Percentiles rank a stretch among this genome's conserved stretches.
Evolutionary conservation across 1,140 invertebrate genomes (phyloP).

Genomic region (Sitophilus oryzae): DNA sequence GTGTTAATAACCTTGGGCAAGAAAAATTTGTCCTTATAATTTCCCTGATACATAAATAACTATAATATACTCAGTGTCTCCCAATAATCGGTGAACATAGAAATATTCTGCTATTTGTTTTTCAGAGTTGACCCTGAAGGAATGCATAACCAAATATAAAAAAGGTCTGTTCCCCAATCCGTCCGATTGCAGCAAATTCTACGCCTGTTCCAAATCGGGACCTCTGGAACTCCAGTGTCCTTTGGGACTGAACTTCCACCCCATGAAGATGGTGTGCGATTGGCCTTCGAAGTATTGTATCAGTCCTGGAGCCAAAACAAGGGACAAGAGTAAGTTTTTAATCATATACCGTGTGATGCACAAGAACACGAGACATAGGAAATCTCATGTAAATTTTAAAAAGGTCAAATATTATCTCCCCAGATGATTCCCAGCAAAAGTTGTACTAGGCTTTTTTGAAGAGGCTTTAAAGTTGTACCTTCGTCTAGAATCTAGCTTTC

Average conservation of each 20-base stretch:
- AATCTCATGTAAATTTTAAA: no score
- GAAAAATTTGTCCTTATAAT: no score
- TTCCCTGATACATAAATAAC: no score
- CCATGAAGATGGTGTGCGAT: constrained; percentile 49
- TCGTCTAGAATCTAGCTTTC: no score
- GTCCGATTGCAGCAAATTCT: constrained; percentile 52
- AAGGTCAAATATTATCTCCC: no score
- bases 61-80: no score
- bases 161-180: constrained; percentile 44
- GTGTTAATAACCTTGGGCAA: no score
- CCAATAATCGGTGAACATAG: neutral
- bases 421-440: no score
- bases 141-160: constrained; percentile 15
- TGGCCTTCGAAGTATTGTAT: constrained; percentile 40
- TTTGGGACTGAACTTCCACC: constrained; percentile 50
- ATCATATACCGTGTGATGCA: no score
- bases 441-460: no score
- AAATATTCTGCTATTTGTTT: neutral
- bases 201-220: constrained; percentile 49
- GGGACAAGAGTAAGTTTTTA: constrained; percentile 14
- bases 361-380: no score
- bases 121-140: constrained; percentile 6
- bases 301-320: constrained; percentile 12
- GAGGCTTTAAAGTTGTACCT: no score
- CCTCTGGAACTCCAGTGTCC: constrained; percentile 49